Evolutionary conservation across 2,113 vertebrate species (phyloP).

Genomic region (Anhinga rufa): DNA sequence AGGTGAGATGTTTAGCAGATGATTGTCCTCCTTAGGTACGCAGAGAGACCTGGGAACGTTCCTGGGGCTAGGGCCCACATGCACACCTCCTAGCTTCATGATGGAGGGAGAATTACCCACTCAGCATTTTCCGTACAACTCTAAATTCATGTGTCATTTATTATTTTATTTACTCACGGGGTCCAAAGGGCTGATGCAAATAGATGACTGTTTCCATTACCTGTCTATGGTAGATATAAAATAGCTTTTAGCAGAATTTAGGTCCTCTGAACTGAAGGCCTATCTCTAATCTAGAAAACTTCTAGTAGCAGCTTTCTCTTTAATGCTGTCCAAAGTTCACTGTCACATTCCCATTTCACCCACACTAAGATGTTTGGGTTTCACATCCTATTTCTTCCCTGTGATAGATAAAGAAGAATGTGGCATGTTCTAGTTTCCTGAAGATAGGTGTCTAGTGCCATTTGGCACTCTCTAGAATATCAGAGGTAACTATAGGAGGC

Average conservation of each 20-base stretch:
- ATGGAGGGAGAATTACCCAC: neutral
- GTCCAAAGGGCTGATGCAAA: neutral
- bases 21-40: accelerated
- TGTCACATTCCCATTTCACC: neutral
- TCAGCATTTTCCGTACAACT: neutral
- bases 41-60: neutral
- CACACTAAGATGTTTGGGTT: neutral
- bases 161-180: neutral
- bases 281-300: neutral
- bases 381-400: neutral
- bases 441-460: neutral
- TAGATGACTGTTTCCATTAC: neutral
- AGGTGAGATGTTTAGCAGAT: neutral
- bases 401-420: neutral
- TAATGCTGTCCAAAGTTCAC: neutral
- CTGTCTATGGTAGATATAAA: neutral
- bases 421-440: neutral
- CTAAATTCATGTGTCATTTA: neutral
- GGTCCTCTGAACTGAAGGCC: neutral
- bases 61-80: neutral
- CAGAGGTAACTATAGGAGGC: neutral
- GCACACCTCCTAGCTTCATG: neutral
- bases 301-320: neutral
- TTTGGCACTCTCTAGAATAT: neutral
- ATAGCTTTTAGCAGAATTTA: neutral